Percentiles rank a stretch among this genome's conserved stretches.
These are phyloP conservation scores for Xestia ashworthii DNA, from an alignment of 2,888 invertebrate genomes.

Conservation along the genomic window DNA sequence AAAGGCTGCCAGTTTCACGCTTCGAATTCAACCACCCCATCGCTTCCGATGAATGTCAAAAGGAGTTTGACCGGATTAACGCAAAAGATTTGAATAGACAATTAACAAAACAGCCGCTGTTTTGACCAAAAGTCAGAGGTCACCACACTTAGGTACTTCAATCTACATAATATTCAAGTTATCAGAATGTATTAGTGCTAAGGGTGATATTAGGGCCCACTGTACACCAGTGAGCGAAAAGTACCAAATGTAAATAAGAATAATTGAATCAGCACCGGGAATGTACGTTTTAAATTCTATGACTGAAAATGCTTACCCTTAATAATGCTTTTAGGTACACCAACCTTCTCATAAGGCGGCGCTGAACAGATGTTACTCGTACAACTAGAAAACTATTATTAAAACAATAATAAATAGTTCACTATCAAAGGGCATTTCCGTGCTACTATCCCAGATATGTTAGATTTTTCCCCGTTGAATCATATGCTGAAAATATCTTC, in stretches of 20 bases:
- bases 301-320: slow-evolving; percentile 19
- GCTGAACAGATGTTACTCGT: slow-evolving; percentile 37
- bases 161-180: slow-evolving; percentile 10
- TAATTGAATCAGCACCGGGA: background rate
- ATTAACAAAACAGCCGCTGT: slow-evolving; percentile 23
- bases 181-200: slow-evolving; percentile 11
- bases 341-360: slow-evolving; percentile 21
- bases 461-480: slow-evolving; percentile 37
- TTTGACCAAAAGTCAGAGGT: slow-evolving; percentile 18
- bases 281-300: slow-evolving; percentile 8
- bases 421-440: slow-evolving; percentile 46
- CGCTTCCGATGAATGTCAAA: slow-evolving; percentile 7
- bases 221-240: background rate
- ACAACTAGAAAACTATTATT: slow-evolving; percentile 29
- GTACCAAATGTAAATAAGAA: background rate
- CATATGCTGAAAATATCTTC: slow-evolving; percentile 31
- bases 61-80: slow-evolving; percentile 17
- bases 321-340: slow-evolving; percentile 31
- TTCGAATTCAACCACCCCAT: slow-evolving; percentile 10
- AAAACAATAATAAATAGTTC: slow-evolving; percentile 36
- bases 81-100: slow-evolving; percentile 32
- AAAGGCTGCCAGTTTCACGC: slow-evolving; percentile 40
- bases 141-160: background rate
- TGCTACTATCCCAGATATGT: slow-evolving; percentile 30
- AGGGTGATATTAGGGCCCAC: background rate